Conservation (phyloP, 2,888 invertebrate species). For the Chesias legatella region DNA sequence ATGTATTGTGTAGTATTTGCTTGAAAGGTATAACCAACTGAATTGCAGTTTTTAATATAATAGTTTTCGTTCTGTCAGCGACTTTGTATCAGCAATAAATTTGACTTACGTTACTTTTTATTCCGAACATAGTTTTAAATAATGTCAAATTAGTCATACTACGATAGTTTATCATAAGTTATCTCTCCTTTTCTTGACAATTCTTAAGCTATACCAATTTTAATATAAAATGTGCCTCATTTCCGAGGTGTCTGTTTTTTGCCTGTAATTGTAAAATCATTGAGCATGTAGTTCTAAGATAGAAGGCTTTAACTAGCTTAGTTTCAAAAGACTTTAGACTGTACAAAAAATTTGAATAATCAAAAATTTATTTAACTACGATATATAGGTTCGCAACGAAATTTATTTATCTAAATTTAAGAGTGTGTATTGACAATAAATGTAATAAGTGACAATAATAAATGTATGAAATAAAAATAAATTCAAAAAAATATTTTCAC, state of each 20-base stretch:
- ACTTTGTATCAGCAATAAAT: too few relatives aligned
- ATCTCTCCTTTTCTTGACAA: too few relatives aligned
- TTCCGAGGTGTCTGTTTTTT: not conserved
- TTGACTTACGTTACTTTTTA: too few relatives aligned
- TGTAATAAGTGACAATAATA: conserved; percentile 13
- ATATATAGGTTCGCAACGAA: conserved; percentile 25
- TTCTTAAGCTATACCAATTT: too few relatives aligned
- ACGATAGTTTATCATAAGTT: too few relatives aligned
- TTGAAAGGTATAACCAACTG: too few relatives aligned
- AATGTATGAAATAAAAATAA: not conserved
- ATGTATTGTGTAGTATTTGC: too few relatives aligned
- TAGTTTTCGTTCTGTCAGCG: too few relatives aligned
- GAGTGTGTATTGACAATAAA: conserved; percentile 25
- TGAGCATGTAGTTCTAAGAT: conserved; percentile 53
- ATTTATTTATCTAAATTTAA: conserved; percentile 12
- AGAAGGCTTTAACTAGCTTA: conserved; percentile 78
- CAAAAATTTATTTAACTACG: conserved; percentile 8
- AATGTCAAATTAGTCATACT: too few relatives aligned
- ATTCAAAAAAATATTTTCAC: conserved; percentile 2
- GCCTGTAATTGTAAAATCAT: not conserved
- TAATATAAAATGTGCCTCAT: too few relatives aligned
- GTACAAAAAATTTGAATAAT: conserved; percentile 17
- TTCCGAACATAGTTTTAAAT: too few relatives aligned
- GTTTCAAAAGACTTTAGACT: conserved; percentile 70
- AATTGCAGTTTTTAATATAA: too few relatives aligned